Conservation (phyloP, 2,113 vertebrate genomes). For the Myotis brandtii region DNA sequence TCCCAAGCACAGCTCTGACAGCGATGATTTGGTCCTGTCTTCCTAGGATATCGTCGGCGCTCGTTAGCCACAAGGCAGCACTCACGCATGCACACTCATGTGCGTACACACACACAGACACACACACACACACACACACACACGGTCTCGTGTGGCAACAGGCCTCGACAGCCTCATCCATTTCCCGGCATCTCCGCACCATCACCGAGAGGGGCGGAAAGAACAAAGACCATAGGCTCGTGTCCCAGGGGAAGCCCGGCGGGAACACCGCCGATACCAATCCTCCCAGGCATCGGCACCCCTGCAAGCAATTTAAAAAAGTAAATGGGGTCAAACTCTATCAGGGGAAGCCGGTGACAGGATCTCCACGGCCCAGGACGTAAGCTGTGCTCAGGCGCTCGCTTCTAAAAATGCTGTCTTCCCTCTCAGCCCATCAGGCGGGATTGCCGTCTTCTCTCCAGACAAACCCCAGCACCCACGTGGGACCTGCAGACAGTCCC, state of each 20-base stretch:
- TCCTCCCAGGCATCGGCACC: neutral
- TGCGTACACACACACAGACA: fast-evolving
- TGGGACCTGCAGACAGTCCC: too few relatives aligned
- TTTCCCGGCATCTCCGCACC: neutral
- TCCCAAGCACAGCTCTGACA: conserved; percentile 58
- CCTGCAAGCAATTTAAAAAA: conserved; percentile 65
- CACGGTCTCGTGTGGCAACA: neutral
- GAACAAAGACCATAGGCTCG: neutral
- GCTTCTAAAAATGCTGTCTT: neutral
- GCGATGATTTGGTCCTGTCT: conserved; percentile 42
- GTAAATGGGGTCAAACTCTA: conserved; percentile 69
- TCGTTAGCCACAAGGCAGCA: neutral
- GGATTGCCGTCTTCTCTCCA: neutral
- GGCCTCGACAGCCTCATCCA: neutral
- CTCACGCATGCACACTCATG: neutral
- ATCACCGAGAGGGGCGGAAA: neutral
- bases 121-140: fast-evolving
- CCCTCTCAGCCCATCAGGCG: too few relatives aligned
- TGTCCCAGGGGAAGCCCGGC: neutral
- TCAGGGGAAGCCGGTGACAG: neutral
- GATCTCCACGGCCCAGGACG: neutral
- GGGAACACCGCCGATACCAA: neutral
- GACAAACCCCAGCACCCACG: fast-evolving
- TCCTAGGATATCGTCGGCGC: neutral
- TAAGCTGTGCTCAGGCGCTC: neutral